phyloP scores from a whole-genome alignment of 2,888 invertebrate species.

The Drosophila antonietae region DNA sequence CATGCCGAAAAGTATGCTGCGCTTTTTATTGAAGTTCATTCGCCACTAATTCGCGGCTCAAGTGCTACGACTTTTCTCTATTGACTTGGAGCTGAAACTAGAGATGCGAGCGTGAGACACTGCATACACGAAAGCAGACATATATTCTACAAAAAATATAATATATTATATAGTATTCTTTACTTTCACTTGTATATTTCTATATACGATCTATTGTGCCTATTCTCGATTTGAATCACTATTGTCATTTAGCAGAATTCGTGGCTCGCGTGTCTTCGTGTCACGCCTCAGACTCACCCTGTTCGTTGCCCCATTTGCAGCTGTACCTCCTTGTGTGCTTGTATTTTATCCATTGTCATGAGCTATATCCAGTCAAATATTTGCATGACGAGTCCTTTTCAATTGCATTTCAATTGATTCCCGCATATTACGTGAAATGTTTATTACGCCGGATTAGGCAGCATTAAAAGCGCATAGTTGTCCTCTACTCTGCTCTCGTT shows the following conservation, averaged over 20 bases:
- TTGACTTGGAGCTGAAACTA: slow-evolving; percentile 39
- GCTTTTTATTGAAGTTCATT: slow-evolving; percentile 38
- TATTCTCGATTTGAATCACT: neutral
- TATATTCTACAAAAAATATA: neutral
- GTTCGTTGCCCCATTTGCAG: neutral
- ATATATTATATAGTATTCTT: neutral
- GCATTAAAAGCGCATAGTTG: slow-evolving; percentile 71
- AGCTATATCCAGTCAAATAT: slow-evolving; percentile 68
- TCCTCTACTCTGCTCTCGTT: slow-evolving; percentile 28
- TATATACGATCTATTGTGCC: neutral
- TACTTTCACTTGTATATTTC: too few relatives aligned
- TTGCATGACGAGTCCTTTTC: slow-evolving; percentile 72
- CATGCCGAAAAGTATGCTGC: slow-evolving; percentile 66
- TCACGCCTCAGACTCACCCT: neutral
- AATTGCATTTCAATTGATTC: slow-evolving; percentile 70
- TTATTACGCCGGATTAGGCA: slow-evolving; percentile 79
- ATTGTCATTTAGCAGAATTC: neutral
- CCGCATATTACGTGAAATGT: slow-evolving; percentile 72
- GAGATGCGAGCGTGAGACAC: slow-evolving; percentile 7
- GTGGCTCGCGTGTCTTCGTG: neutral
- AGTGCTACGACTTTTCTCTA: slow-evolving; percentile 52
- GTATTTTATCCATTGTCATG: slow-evolving; percentile 48
- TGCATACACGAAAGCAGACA: neutral
- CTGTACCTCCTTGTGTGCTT: slow-evolving; percentile 7
- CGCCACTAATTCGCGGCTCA: slow-evolving; percentile 54